phyloP scores from a whole-genome alignment of 2,113 vertebrate genomes.

The Stomatorhinus ivindoensis region DNA sequence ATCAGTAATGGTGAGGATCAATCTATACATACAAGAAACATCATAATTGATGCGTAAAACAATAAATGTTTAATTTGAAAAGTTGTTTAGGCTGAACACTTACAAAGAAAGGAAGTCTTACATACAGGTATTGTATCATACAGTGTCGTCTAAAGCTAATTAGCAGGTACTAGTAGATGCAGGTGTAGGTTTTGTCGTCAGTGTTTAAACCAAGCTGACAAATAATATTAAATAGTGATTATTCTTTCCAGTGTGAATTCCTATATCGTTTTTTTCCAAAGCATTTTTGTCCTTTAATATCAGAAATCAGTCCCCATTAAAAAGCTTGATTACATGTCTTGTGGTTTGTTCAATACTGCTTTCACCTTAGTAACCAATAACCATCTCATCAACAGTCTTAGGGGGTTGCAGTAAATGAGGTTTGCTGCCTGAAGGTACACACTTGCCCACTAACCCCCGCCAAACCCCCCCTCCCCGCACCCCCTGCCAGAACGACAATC shows the following conservation, averaged over 20 bases:
- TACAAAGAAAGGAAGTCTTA: neutral
- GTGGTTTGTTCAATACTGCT: neutral
- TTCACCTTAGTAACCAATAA: neutral
- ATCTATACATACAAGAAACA: neutral
- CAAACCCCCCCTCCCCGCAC: neutral
- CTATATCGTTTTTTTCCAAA: neutral
- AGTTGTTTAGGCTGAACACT: neutral
- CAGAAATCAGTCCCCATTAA: neutral
- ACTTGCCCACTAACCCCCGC: neutral
- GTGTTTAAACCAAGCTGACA: neutral
- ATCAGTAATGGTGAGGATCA: neutral
- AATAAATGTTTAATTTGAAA: neutral
- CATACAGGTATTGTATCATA: neutral
- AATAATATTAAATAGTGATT: neutral
- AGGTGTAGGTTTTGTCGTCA: neutral
- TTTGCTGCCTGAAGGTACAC: constrained; percentile 11
- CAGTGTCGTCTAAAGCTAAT: neutral
- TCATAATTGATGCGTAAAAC: neutral
- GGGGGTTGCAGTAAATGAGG: constrained; percentile 22
- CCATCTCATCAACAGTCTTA: neutral
- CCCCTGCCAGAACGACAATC: constrained; percentile 29
- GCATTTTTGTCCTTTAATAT: neutral
- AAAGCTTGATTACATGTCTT: neutral
- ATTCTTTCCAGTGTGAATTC: neutral
- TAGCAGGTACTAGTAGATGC: neutral